Conservation (phyloP, 2,888 invertebrate genomes). For the Leptopilina myrica region DNA sequence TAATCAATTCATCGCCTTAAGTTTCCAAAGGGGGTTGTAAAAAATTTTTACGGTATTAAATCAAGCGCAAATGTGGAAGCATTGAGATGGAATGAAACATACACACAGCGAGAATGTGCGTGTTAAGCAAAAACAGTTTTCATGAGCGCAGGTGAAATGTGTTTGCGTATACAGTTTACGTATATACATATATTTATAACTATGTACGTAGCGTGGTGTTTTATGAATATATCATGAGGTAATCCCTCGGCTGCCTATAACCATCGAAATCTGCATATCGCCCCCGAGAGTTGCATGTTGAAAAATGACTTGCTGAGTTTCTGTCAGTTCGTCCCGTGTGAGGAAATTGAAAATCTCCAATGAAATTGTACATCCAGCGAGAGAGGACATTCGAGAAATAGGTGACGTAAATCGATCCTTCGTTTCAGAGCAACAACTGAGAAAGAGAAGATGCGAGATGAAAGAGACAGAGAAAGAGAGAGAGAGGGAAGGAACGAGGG, state of each 20-base stretch:
- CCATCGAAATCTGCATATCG: slow-evolving; percentile 60
- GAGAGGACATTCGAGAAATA: slow-evolving; percentile 42
- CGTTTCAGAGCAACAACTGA: slow-evolving; percentile 42
- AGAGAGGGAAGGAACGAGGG: slow-evolving; percentile 12
- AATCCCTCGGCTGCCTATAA: slow-evolving; percentile 57
- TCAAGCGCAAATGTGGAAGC: neutral
- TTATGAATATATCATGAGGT: slow-evolving; percentile 66
- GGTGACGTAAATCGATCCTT: slow-evolving; percentile 54
- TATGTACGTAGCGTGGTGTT: slow-evolving; percentile 44
- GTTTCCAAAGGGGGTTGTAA: neutral
- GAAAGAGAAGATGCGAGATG: slow-evolving; percentile 41
- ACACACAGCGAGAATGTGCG: neutral
- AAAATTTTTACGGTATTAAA: slow-evolving; percentile 21
- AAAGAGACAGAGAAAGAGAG: slow-evolving; percentile 26
- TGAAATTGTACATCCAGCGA: slow-evolving; percentile 55
- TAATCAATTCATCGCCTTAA: slow-evolving; percentile 29
- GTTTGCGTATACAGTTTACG: neutral
- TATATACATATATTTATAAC: too few relatives aligned
- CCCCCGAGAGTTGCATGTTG: slow-evolving; percentile 45
- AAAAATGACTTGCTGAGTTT: slow-evolving; percentile 51
- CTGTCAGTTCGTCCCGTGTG: slow-evolving; percentile 46
- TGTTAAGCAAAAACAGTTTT: slow-evolving; percentile 41
- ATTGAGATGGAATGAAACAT: slow-evolving; percentile 19
- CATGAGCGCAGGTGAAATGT: slow-evolving; percentile 54
- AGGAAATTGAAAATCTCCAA: slow-evolving; percentile 64